Conservation (phyloP, 2,888 invertebrate genomes). For the Tuberolachnus salignus region DNA sequence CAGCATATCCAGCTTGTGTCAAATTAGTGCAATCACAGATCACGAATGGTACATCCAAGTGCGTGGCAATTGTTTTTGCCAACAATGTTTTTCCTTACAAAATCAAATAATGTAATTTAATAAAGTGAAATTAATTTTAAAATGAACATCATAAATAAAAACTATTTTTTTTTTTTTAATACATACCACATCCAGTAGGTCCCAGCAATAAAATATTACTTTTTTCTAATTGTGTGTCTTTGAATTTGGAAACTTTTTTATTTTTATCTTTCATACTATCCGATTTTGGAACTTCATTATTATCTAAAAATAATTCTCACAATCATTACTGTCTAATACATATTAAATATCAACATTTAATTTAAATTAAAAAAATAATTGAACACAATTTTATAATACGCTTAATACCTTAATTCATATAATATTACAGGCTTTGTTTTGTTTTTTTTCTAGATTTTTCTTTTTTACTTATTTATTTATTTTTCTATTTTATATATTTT, state of each 20-base stretch:
- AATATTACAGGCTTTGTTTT: too few species aligned
- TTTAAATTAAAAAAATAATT: slow-evolving; percentile 22
- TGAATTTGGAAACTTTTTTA: slow-evolving; percentile 32
- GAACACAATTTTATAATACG: too few species aligned
- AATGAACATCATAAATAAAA: too few species aligned
- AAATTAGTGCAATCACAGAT: slow-evolving; percentile 98
- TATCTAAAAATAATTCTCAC: too few species aligned
- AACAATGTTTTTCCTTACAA: slow-evolving; percentile 96
- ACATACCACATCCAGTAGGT: slow-evolving; percentile 91
- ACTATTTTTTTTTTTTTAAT: neutral
- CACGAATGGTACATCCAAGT: slow-evolving; percentile 97
- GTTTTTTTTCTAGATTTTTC: too few species aligned
- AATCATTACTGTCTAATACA: too few species aligned
- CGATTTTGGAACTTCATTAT: slow-evolving; percentile 39
- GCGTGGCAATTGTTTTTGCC: slow-evolving; percentile 96
- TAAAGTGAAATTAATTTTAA: neutral
- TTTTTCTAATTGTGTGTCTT: slow-evolving; percentile 77
- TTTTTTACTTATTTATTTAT: too few species aligned
- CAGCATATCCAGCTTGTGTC: slow-evolving; percentile 96
- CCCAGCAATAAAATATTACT: slow-evolving; percentile 95
- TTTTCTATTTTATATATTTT: too few species aligned
- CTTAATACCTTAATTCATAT: too few species aligned
- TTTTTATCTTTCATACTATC: slow-evolving; percentile 26
- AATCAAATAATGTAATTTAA: too few species aligned
- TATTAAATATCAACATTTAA: too few species aligned